Evolutionary conservation across 2,888 invertebrate genomes (phyloP), one percentile per base, ranked within the genome.

Genomic region (Bugulina stolonifera): DNA sequence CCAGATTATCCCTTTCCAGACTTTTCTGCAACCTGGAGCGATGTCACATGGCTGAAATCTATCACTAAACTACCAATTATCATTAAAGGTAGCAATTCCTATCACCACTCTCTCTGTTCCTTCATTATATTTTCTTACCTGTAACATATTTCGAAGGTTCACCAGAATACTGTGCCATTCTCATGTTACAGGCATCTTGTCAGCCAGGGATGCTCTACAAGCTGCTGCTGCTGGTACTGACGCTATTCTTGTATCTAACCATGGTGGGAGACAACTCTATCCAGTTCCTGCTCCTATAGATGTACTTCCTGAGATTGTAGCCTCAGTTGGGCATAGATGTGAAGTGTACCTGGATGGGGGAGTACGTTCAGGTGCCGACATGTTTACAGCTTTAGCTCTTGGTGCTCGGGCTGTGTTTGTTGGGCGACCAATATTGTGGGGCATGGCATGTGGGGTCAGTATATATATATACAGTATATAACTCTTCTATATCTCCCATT

Each of bases 161-260:
- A n/a, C 22, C 55, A 18, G 5, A 3, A 18, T 25, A 55, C 25
- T 55, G 55, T 23, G 5, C 23, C 5, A 18, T 5, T 27, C 57
- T 57, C n/a, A 57, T 32, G 10, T 29, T 64, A 14, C 34, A 64
- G 64, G 64, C 2, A n/a, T 64, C 5, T 34, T 64, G 34, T 55
- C 78, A 0, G 89, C 89, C 0, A 93, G 94, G 80, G 96, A 96
- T 85, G 95, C 96, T 0, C 78, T 89, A 23, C 86, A 89, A 77
- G 94, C 91, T 0, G 87, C 86, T 1, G 86, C 92, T 76, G 86
- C 89, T 72, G 94, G 93, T 1, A 92, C 90, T 64, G 86, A 89
- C 1, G 96, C 89, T 0, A 89, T 96, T 72, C 87, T 93, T 74
- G 95, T 97, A 1, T 96, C 95, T 0, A 96, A 96, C 84, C 96